phyloP scores from a whole-genome alignment of 1,140 invertebrate species.

The Drosophila mauritiana region DNA sequence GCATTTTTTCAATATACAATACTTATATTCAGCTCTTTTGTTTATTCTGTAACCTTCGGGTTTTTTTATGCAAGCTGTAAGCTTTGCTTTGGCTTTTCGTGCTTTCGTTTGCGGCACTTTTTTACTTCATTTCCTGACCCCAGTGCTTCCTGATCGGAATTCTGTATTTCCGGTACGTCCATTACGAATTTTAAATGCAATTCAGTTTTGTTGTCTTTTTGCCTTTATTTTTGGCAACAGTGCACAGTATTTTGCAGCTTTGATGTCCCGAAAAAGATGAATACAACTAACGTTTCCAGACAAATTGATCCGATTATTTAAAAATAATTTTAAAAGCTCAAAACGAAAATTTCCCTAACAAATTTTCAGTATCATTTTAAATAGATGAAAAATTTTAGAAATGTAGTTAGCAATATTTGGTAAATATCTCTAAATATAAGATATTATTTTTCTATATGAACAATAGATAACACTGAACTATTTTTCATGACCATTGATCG shows the following conservation, averaged over 20 bases:
- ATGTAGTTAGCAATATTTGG: not conserved
- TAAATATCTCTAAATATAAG: too few relatives aligned
- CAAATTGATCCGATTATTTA: not conserved
- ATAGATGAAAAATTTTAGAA: not conserved
- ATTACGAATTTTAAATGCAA: slow-evolving; percentile 77
- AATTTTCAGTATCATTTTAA: too few relatives aligned
- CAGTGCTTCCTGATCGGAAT: slow-evolving; percentile 77
- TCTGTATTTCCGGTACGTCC: slow-evolving; percentile 77
- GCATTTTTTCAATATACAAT: slow-evolving; percentile 38
- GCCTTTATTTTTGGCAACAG: slow-evolving; percentile 11
- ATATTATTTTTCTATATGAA: too few relatives aligned
- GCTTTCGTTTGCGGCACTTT: slow-evolving; percentile 64
- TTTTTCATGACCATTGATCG: not conserved
- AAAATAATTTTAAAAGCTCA: not conserved
- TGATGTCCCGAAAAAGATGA: not conserved
- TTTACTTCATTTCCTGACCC: slow-evolving; percentile 78
- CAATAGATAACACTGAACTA: too few relatives aligned
- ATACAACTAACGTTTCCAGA: not conserved
- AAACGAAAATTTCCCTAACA: not conserved
- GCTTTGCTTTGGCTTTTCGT: slow-evolving; percentile 51
- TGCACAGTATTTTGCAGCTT: slow-evolving; percentile 13
- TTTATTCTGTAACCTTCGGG: slow-evolving; percentile 19
- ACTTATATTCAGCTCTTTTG: slow-evolving; percentile 36
- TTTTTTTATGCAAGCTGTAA: slow-evolving; percentile 11
- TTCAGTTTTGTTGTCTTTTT: slow-evolving; percentile 31